Evolutionary conservation across 2,113 vertebrate species (phyloP).

Genomic region (Paraplagusia blochii): DNA sequence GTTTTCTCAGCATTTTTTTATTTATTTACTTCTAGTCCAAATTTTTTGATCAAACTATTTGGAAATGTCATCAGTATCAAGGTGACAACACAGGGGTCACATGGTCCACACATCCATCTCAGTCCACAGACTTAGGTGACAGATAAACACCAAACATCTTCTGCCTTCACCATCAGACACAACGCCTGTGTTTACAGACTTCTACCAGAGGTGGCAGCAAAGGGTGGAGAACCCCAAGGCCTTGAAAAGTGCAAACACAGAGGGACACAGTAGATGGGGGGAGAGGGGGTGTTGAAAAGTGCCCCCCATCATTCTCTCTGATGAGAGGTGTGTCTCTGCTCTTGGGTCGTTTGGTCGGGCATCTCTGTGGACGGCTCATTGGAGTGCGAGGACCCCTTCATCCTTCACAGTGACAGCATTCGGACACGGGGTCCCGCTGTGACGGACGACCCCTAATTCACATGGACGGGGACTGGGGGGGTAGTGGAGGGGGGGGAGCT

Average conservation of each 20-base stretch:
- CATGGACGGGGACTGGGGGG: constrained; percentile 46
- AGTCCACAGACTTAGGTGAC: too few species aligned
- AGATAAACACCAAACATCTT: too few species aligned
- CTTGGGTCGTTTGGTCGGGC: constrained; percentile 67
- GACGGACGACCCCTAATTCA: constrained; percentile 74
- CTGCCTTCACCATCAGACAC: too few species aligned
- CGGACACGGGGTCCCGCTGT: constrained; percentile 61
- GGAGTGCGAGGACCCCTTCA: constrained; percentile 72
- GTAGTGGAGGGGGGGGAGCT: constrained; percentile 38
- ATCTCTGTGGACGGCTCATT: constrained; percentile 74
- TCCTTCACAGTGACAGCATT: constrained; percentile 69
- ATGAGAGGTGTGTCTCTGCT: constrained; percentile 70
- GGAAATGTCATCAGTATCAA: too few species aligned
- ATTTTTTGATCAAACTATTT: too few species aligned
- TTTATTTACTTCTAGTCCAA: too few species aligned
- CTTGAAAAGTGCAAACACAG: constrained; percentile 33
- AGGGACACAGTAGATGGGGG: constrained; percentile 43
- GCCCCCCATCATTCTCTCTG: constrained; percentile 69
- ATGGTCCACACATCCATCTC: too few species aligned
- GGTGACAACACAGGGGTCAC: too few species aligned
- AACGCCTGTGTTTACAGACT: too few species aligned
- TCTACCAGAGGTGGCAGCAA: constrained; percentile 34
- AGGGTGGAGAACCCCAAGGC: constrained; percentile 44
- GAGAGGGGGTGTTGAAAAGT: constrained; percentile 51
- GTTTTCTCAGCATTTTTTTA: too few species aligned